phyloP scores from a whole-genome alignment of 2,113 vertebrate species.

The Zootoca vivipara region DNA sequence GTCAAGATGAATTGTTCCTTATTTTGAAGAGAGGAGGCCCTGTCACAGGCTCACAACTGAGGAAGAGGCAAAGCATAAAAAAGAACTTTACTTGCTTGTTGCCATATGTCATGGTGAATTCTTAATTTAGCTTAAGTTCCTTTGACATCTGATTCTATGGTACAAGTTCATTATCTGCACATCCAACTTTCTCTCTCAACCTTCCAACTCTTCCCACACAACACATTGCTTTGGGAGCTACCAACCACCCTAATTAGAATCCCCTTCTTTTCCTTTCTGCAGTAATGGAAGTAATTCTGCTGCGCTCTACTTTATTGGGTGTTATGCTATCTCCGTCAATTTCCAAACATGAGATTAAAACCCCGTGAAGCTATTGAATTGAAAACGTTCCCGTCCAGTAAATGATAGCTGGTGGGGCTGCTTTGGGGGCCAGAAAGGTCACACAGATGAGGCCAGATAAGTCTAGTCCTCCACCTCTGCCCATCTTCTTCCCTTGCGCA shows the following conservation, averaged over 20 bases:
- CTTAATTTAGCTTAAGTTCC: slow-evolving; percentile 21
- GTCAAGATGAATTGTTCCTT: background rate
- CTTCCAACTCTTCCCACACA: slow-evolving; percentile 52
- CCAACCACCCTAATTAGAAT: slow-evolving; percentile 70
- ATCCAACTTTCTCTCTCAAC: slow-evolving; percentile 41
- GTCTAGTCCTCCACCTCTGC: too few relatives aligned
- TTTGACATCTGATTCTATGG: slow-evolving; percentile 46
- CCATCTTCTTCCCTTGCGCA: too few relatives aligned
- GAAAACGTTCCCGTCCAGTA: too few relatives aligned
- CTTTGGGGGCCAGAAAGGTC: too few relatives aligned
- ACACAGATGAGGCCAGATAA: too few relatives aligned
- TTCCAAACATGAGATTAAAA: slow-evolving; percentile 48
- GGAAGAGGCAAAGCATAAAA: background rate
- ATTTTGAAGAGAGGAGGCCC: background rate
- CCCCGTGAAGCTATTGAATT: slow-evolving; percentile 30
- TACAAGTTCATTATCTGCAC: slow-evolving; percentile 43
- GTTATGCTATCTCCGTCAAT: background rate
- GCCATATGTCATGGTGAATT: background rate
- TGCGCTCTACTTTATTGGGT: background rate
- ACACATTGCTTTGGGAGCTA: slow-evolving; percentile 69
- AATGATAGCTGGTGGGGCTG: too few relatives aligned
- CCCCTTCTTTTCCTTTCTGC: too few relatives aligned
- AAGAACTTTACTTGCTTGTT: background rate
- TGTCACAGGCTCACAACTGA: background rate
- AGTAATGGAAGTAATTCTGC: too few relatives aligned